Evolutionary conservation across 1,140 invertebrate species (phyloP).

Genomic region (Hetaerina americana): DNA sequence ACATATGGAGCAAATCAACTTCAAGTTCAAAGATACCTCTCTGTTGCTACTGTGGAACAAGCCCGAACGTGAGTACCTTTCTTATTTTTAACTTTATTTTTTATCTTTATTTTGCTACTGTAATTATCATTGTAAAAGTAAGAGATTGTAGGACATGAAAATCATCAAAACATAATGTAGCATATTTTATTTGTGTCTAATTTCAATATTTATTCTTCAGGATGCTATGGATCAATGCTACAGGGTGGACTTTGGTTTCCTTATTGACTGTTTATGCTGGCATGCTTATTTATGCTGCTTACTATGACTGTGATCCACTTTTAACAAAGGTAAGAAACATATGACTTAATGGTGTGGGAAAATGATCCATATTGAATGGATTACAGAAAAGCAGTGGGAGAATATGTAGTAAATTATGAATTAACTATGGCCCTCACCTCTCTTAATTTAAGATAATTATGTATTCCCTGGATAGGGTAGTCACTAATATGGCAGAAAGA

Average conservation of each 20-base stretch:
- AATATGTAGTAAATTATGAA: too few species aligned
- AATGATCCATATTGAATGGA: not conserved
- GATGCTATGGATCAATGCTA: constrained; percentile 24
- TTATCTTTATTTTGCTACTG: not conserved
- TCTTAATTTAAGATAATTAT: too few species aligned
- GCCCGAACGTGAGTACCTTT: constrained; percentile 30
- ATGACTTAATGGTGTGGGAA: not conserved
- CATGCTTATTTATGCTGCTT: constrained; percentile 33
- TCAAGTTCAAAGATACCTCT: constrained; percentile 42
- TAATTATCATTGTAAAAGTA: not conserved
- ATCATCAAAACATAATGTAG: not conserved
- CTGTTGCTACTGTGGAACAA: constrained; percentile 30
- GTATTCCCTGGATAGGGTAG: too few species aligned
- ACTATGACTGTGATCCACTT: constrained; percentile 35
- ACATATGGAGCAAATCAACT: constrained; percentile 45
- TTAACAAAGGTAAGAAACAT: constrained; percentile 14
- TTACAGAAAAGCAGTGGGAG: too few species aligned
- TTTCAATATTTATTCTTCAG: constrained; percentile 15
- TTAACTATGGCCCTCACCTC: too few species aligned
- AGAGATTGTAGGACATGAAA: too few species aligned
- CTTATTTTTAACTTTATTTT: constrained; percentile 2
- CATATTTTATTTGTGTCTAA: not conserved
- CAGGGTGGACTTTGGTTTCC: constrained; percentile 24
- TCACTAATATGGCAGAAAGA: too few species aligned
- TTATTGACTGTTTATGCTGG: constrained; percentile 25